Evolutionary conservation across 2,888 invertebrate species (phyloP).

Genomic region (Melipona beecheii): DNA sequence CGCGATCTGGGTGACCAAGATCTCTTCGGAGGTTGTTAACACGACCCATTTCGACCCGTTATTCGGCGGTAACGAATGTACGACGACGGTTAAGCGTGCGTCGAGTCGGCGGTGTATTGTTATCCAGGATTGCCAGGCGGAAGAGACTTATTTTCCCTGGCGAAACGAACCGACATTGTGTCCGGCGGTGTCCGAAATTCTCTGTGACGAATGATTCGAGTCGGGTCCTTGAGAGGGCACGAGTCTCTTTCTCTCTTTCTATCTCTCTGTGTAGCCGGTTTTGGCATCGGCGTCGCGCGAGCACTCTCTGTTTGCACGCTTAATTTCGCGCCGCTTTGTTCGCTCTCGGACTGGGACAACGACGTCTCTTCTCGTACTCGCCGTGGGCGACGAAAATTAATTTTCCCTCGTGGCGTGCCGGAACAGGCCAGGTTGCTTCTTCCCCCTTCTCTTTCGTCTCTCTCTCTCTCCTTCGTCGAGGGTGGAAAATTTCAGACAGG

Average conservation of each 20-base stretch:
- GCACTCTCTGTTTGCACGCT: conserved; percentile 34
- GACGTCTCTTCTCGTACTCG: neutral
- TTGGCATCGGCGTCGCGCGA: neutral
- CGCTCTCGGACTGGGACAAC: neutral
- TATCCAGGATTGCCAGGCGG: neutral
- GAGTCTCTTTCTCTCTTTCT: neutral
- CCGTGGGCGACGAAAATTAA: conserved; percentile 42
- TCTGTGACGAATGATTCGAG: conserved; percentile 10
- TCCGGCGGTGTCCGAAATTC: conserved; percentile 32
- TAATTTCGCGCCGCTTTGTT: conserved; percentile 36
- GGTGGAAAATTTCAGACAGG: conserved; percentile 12
- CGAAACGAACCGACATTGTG: conserved; percentile 42
- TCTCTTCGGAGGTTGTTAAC: neutral
- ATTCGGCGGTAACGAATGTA: neutral
- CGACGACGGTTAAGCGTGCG: neutral
- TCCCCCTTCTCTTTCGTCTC: neutral
- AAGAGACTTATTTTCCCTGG: conserved; percentile 25
- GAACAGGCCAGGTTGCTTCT: neutral
- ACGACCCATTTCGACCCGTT: neutral
- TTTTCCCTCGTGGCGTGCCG: conserved; percentile 24
- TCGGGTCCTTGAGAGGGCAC: neutral
- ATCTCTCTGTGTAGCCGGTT: neutral
- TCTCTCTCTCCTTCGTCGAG: neutral
- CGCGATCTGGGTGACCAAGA: neutral
- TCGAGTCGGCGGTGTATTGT: conserved; percentile 23